These are phyloP conservation scores for Stigmatopora nigra DNA, from an alignment of 2,113 vertebrate species.

Conservation along the genomic window DNA sequence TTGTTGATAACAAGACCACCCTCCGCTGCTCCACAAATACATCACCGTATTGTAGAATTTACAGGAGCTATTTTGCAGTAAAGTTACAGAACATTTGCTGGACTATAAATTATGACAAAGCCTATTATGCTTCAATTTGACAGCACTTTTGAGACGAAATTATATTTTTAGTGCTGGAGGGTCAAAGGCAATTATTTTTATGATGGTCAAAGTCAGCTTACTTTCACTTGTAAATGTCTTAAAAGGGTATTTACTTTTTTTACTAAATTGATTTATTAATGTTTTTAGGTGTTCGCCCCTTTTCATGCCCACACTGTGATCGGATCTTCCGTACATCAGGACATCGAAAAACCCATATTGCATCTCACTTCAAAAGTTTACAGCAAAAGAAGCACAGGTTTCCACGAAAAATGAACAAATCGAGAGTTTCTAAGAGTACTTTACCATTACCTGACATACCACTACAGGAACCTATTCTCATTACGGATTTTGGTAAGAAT, in stretches of 20 bases:
- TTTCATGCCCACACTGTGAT: conserved; percentile 96
- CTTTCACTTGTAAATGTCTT: neutral
- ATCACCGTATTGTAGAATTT: no score
- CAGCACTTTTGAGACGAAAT: no score
- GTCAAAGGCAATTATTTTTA: neutral
- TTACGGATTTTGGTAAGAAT: conserved; percentile 87
- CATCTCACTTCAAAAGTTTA: conserved; percentile 91
- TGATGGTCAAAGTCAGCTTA: neutral
- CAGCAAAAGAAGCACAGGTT: conserved; percentile 87
- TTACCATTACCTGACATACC: conserved; percentile 86
- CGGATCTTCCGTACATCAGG: conserved; percentile 96
- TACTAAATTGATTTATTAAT: neutral
- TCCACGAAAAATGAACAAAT: conserved; percentile 81
- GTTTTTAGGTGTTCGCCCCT: conserved; percentile 83
- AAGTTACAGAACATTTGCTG: no score
- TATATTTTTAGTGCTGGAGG: no score
- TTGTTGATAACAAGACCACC: no score
- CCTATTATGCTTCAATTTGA: no score
- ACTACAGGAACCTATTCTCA: conserved; percentile 96
- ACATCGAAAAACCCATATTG: conserved; percentile 93
- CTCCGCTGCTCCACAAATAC: no score
- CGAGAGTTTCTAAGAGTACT: conserved; percentile 78
- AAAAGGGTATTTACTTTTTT: neutral
- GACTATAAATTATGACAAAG: no score
- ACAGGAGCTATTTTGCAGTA: no score